These are phyloP conservation scores for Oreotrochilus melanogaster DNA, from an alignment of 2,113 vertebrate species.

Conservation along the genomic window DNA sequence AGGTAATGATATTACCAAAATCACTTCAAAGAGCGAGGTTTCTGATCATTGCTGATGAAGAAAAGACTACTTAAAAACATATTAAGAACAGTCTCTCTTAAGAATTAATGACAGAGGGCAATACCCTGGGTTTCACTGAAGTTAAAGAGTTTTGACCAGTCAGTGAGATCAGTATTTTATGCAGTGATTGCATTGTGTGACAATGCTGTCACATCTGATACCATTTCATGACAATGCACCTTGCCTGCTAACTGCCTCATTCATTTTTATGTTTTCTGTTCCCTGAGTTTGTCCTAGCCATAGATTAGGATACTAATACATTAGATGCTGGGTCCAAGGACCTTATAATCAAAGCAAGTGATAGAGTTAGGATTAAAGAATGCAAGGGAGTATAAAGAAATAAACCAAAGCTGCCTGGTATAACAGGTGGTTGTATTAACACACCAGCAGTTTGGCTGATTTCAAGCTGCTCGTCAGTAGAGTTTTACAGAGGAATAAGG, in stretches of 20 bases:
- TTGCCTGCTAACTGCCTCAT: constrained; percentile 29
- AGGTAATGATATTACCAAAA: constrained; percentile 13
- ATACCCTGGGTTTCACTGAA: neutral
- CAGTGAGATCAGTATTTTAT: neutral
- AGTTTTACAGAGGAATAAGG: neutral
- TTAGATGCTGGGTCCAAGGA: neutral
- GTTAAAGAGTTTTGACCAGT: neutral
- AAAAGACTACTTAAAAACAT: neutral
- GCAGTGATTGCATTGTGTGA: constrained; percentile 20
- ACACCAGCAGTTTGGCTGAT: constrained; percentile 13
- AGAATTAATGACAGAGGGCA: neutral
- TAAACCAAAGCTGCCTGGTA: neutral
- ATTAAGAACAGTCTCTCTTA: neutral
- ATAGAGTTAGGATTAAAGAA: neutral
- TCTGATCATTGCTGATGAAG: neutral
- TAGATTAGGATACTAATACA: neutral
- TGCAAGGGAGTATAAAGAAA: neutral
- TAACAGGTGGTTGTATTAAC: constrained; percentile 62
- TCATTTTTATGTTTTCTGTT: neutral
- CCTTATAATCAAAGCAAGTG: neutral
- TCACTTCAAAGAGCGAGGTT: neutral
- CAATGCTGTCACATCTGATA: neutral
- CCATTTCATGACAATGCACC: constrained; percentile 38
- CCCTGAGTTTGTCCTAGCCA: neutral
- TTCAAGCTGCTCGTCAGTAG: neutral